Base-by-base conservation (phyloP, 2,113 vertebrate species). In the Glareola pratincola region DNA sequence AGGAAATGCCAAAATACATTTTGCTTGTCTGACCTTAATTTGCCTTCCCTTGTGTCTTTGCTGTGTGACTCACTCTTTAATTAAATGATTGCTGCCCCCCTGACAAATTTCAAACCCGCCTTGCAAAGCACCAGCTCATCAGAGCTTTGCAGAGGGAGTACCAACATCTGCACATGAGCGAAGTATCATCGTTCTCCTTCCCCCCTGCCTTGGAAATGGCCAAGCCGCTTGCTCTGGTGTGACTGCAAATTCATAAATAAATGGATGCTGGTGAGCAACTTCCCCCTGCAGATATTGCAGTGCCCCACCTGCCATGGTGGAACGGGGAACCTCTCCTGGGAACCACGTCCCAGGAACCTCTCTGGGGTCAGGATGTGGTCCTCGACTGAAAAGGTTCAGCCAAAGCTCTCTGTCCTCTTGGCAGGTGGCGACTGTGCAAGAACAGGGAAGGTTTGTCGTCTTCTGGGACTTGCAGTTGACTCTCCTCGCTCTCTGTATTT, bases 71-170 rank as follows among this genome's bases (percentile, higher is more conserved):
- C 93, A 88, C 71, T 74, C 71, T 85, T 93, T 96, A 94, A 97
- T 97, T 94, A 96, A 96, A 88, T 92, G 93, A 96, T 93, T 94
- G 92, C 95, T 93, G 71, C 90, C 95, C 95, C 63, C 66, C 67
- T 76, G 79, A 84, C 90, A 94, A 67, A 88, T 94, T 18, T 85
- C 81, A 90, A 91, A 68, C 77, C 66, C 59, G 7, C 32, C 1
- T 53, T 85, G 84, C 81, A 91, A 79, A 91, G 81, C 68, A 62
- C 53, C 67, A 57, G 67, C 84, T 96, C 85, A 75, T 88, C 90
- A 85, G 86, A 62, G 94, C 39, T 0, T 89, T 92, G 92, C 66
- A 21, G 80, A 87, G 80, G 74, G 74, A 95, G 87, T 69, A 20
- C 57, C 43, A 36, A 71, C 84, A 91, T 94, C 94, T 89, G 87